These are phyloP conservation scores for Martes flavigula DNA, from an alignment of 2,797 vertebrate genomes.

Conservation along the genomic window DNA sequence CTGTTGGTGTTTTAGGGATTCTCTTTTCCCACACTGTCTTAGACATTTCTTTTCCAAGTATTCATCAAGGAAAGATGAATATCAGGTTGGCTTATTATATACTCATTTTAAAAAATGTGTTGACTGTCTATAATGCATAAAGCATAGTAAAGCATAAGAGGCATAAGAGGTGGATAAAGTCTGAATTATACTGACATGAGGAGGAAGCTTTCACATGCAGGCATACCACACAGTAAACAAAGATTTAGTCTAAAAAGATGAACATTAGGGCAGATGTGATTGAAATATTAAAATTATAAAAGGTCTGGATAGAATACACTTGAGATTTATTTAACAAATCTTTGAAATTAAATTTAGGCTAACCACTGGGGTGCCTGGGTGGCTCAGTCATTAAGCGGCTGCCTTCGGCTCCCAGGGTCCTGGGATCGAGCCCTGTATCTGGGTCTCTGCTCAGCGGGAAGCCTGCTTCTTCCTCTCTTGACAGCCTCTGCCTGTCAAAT, in stretches of 20 bases:
- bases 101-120: slow-evolving; percentile 6
- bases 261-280: background rate
- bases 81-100: slow-evolving; percentile 8
- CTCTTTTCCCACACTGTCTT: background rate
- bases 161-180: background rate
- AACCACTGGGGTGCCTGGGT: too few relatives aligned
- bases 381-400: too few relatives aligned
- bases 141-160: background rate
- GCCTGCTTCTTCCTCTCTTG: too few relatives aligned
- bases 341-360: background rate
- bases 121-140: background rate
- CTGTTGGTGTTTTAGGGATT: slow-evolving; percentile 27
- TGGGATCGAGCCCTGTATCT: too few relatives aligned
- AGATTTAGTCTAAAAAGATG: background rate
- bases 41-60: slow-evolving; percentile 39
- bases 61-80: slow-evolving; percentile 53
- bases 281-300: slow-evolving; percentile 42
- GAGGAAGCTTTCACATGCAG: background rate
- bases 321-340: background rate
- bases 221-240: background rate
- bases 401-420: too few relatives aligned
- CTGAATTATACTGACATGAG: background rate
- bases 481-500: too few relatives aligned
- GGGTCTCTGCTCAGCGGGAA: too few relatives aligned
- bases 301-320: background rate